Conservation (phyloP, 1,140 invertebrate species). For the Oppia nitens region DNA sequence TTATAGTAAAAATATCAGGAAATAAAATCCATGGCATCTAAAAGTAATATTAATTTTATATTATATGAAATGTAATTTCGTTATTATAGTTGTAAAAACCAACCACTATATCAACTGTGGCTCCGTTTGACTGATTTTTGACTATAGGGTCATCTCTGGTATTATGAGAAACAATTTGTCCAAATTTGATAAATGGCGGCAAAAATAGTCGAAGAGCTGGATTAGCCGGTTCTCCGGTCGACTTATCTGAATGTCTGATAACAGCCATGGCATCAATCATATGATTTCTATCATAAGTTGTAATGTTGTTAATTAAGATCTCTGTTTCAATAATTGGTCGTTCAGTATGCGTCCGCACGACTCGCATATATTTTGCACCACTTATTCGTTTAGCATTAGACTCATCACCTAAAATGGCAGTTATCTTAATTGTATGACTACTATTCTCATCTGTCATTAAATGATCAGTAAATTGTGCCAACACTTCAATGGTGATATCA, state of each 20-base stretch:
- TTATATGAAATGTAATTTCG: background rate
- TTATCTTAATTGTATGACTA: conserved; percentile 13
- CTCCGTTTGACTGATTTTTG: conserved; percentile 8
- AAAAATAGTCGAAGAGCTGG: conserved; percentile 16
- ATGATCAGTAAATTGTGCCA: conserved; percentile 20
- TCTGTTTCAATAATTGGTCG: conserved; percentile 15
- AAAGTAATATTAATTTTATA: background rate
- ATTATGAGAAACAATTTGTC: conserved; percentile 8
- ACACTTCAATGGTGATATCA: conserved; percentile 19
- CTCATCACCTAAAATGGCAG: conserved; percentile 6
- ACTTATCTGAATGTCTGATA: conserved; percentile 13
- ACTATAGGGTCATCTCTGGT: conserved; percentile 10
- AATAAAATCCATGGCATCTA: conserved; percentile 21
- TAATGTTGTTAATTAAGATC: conserved; percentile 15
- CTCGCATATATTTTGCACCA: conserved; percentile 7
- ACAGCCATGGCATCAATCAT: conserved; percentile 12
- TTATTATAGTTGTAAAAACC: background rate
- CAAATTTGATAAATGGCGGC: conserved; percentile 17
- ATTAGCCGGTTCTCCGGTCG: conserved; percentile 17
- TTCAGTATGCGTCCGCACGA: conserved; percentile 7
- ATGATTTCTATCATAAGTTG: conserved; percentile 17
- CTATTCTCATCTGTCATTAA: conserved; percentile 14
- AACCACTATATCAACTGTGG: conserved; percentile 18
- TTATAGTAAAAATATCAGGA: conserved; percentile 17
- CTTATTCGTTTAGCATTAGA: background rate